These are phyloP conservation scores for Calliphora vomitoria DNA, from an alignment of 2,888 invertebrate species.

Conservation along the genomic window DNA sequence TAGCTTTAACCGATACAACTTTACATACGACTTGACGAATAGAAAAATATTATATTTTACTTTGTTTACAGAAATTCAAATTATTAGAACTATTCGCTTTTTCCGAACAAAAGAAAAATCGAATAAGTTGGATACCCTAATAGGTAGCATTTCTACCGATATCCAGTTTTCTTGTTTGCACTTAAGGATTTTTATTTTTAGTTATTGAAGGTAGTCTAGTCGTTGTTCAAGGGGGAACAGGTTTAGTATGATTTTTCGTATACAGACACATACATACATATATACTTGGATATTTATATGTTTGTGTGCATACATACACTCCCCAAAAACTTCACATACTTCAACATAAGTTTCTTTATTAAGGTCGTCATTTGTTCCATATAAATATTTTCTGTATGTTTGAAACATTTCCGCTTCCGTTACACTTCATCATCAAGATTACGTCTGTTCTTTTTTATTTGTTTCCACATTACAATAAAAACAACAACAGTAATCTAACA, in stretches of 20 bases:
- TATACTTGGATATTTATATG: background rate
- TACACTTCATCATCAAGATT: slow-evolving; percentile 43
- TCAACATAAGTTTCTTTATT: slow-evolving; percentile 25
- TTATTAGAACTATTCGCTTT: no score
- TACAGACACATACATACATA: background rate
- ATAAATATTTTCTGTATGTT: slow-evolving; percentile 33
- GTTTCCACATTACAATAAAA: no score
- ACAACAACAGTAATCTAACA: no score
- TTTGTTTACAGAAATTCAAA: no score
- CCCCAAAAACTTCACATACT: background rate
- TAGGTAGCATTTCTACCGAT: background rate
- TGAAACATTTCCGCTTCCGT: slow-evolving; percentile 61
- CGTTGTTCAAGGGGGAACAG: background rate
- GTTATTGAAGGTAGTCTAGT: background rate
- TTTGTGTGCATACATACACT: background rate
- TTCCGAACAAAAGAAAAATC: no score
- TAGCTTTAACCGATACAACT: no score
- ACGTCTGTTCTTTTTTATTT: background rate
- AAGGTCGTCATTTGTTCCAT: slow-evolving; percentile 17
- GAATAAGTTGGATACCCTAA: no score
- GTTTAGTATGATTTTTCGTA: background rate
- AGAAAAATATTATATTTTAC: no score
- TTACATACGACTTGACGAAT: no score
- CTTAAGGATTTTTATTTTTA: slow-evolving; percentile 10
- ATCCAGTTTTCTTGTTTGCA: slow-evolving; percentile 12